A percentile compares a stretch with the other conserved stretches of the same genome.
phyloP scores from a whole-genome alignment of 2,797 vertebrate species.

The Pseudomugil tenellus region DNA sequence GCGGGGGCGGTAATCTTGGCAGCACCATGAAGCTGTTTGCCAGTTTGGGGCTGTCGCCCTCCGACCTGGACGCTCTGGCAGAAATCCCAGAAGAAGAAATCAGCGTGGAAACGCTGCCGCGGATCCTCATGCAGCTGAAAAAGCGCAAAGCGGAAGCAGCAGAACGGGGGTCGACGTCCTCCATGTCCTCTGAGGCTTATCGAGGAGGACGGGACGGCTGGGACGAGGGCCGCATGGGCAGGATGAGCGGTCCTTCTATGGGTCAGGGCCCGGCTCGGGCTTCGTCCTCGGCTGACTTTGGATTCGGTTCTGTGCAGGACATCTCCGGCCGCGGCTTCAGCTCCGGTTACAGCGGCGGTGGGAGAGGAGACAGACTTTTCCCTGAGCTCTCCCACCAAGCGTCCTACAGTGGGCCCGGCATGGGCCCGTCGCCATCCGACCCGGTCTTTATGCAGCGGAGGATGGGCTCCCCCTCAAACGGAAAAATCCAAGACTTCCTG shows the following conservation, averaged over 20 bases:
- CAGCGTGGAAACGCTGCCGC: conserved; percentile 84
- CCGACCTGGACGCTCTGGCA: conserved; percentile 82
- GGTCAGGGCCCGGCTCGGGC: conserved; percentile 62
- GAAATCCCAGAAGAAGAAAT: conserved; percentile 85
- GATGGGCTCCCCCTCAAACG: conserved; percentile 78
- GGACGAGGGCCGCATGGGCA: conserved; percentile 64
- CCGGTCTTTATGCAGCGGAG: conserved; percentile 76
- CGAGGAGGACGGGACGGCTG: conserved; percentile 73
- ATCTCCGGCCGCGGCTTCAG: conserved; percentile 61
- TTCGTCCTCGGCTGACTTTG: conserved; percentile 71
- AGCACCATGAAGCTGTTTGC: conserved; percentile 86
- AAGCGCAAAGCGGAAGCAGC: conserved; percentile 73
- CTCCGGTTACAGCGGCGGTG: conserved; percentile 43
- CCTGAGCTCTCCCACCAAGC: conserved; percentile 77
- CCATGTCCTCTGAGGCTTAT: conserved; percentile 71
- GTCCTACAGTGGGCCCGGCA: conserved; percentile 69
- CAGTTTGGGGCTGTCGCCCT: conserved; percentile 84
- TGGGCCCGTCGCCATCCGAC: conserved; percentile 64
- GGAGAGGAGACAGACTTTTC: conserved; percentile 71
- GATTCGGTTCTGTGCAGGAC: conserved; percentile 75
- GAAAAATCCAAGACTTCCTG: conserved; percentile 85
- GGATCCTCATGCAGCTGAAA: conserved; percentile 85
- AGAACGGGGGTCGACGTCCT: conserved; percentile 61
- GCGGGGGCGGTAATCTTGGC: conserved; percentile 64
- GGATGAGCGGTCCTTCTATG: conserved; percentile 66